Base-by-base conservation (phyloP, 2,113 vertebrate genomes). In the Centrocercus urophasianus region DNA sequence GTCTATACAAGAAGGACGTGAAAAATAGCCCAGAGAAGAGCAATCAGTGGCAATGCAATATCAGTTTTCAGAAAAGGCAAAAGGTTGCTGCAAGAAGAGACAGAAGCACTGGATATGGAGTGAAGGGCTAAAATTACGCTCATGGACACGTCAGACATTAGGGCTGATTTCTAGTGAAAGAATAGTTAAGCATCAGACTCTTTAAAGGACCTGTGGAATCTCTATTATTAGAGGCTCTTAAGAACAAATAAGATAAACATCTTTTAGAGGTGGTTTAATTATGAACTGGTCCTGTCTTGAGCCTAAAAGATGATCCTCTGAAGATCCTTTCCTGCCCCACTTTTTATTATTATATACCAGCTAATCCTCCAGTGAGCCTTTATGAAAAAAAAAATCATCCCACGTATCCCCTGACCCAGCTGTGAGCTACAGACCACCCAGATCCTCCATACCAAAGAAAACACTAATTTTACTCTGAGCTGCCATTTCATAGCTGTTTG, bases 221-320 rank as follows among this genome's bases (percentile, higher is more conserved):
- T 72, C 78, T 40, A 87, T 82, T 96, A 82, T 85, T 85, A 66
- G 13, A 57, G 38, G 40, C n/a, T 89, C 63, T 95, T 79, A 65
- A 85, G 95, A 95, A 48, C 4, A 36, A 82, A 2, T 18, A 79
- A 90, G 87, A 96, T 90, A 95, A 95, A 79, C 66, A 93, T 91
- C 91, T 93, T 65, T 80, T 59, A 84, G 70, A 45, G 61, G 54
- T 45, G 36, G 10, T 82, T 96, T 95, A 95, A 84, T 95, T 95
- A 91, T 84, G 82, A 92, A 92, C 32, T 85, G 66, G 38, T 61
- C 70, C 89, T 76, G n/a, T 19, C 22, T 89, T 95, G 81, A 94
- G 82, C 81, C 82, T 85, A 80, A 40, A 54, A 84, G 71, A 45
- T 91, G 75, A 88, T 93, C 63, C 63, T 76, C 74, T 40, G 34